Evolutionary conservation across 2,113 vertebrate genomes (phyloP).

Genomic region (Tonatia bakeri): DNA sequence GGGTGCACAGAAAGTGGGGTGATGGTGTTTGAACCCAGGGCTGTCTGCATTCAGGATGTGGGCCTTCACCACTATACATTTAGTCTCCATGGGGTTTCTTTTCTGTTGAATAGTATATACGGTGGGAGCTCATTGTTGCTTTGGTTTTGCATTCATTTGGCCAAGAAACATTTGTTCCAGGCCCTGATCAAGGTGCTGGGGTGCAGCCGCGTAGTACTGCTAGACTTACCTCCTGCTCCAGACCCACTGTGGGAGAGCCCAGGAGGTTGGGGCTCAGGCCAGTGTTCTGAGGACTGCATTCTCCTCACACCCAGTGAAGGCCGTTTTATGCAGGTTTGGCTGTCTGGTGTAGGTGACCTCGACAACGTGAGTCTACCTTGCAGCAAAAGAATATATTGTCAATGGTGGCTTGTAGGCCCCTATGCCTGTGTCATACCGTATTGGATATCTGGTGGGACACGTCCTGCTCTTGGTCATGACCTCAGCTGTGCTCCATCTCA

Average conservation of each 20-base stretch:
- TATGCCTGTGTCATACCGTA: not conserved
- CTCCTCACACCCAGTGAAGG: not conserved
- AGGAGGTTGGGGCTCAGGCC: not conserved
- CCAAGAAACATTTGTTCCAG: not conserved
- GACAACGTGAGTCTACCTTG: accelerated
- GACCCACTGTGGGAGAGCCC: not conserved
- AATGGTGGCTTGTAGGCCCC: not conserved
- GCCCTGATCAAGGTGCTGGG: no score
- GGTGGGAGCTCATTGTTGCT: not conserved
- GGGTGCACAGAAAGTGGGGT: not conserved
- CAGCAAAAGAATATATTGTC: not conserved
- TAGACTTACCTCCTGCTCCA: not conserved
- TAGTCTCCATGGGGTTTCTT: not conserved
- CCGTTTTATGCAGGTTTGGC: not conserved
- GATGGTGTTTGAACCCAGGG: not conserved
- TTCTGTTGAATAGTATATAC: not conserved
- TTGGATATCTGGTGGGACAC: not conserved
- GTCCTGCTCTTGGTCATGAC: no score
- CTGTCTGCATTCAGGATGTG: not conserved
- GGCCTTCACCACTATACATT: not conserved
- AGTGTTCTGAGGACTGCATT: not conserved
- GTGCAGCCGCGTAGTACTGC: accelerated
- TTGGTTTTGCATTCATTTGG: not conserved
- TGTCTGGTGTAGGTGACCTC: not conserved
- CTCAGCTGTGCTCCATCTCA: accelerated